Base-by-base conservation (phyloP, 1,140 invertebrate genomes). In the Ooceraea biroi region DNA sequence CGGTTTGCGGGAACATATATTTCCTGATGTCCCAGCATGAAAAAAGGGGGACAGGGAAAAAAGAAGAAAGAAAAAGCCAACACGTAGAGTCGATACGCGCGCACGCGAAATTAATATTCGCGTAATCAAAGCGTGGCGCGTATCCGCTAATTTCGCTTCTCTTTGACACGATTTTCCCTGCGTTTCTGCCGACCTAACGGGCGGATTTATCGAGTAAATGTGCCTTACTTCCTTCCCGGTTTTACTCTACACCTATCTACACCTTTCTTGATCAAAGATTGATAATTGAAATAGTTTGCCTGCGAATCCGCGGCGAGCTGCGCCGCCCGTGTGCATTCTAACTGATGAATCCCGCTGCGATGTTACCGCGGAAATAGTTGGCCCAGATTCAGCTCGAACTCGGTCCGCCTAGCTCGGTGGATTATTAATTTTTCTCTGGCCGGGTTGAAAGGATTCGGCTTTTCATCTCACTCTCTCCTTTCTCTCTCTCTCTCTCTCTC, bases 371-470 rank as follows among this genome's bases (percentile, higher is more conserved):
- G 78, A 88, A 88, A 88, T 89, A 88, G 87, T 89, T 89, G 87
- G 87, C 87, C 83, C 87, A 88, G 86, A 88, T 89, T 89, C 86
- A 89, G 60, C 72, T 58, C 66, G 57, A 71, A 73, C 77, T 80
- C 14, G 44, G 84, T 71, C 8, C 78, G 84, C 78, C 88, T 77
- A 41, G 78, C 73, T 77, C 84, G 73, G 72, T 85, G 82, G 87
- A 89, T 89, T 89, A 89, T 89, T 89, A 85, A 89, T 88, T 89
- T 89, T 89, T 85, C 87, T 89, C 84, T 78, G 68, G 65, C 27
- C 68, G 72, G 14, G 3, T 76, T 88, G 69, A 89, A 83, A 88
- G 87, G 78, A 88, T 89, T 88, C 46, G 46, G n/a, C 72, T 76
- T 44, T 68, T 61, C 27, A 63, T 78, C 14, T 69, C 73, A 2